Conservation (phyloP, 2,113 vertebrate species). For the Mustela nigripes region DNA sequence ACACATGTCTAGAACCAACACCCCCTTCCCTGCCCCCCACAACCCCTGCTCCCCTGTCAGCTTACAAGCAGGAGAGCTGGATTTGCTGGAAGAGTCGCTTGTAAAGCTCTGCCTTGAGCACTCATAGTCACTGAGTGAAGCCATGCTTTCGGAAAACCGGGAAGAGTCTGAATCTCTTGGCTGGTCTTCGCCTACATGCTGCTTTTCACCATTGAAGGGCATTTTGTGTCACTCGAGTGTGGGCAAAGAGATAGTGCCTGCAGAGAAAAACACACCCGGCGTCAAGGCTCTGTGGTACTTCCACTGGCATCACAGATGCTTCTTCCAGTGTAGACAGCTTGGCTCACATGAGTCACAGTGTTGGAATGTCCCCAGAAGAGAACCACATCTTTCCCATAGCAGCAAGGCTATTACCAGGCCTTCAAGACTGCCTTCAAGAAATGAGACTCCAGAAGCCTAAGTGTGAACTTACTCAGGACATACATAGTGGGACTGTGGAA, state of each 20-base stretch:
- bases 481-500: not conserved
- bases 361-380: not conserved
- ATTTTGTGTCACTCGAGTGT: slow-evolving; percentile 85
- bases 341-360: not conserved
- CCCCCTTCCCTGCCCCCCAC: fast-evolving
- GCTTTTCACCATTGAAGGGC: slow-evolving; percentile 92
- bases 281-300: not conserved
- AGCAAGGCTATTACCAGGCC: not conserved
- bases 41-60: not conserved
- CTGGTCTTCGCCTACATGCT: slow-evolving; percentile 90
- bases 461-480: not conserved
- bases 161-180: slow-evolving; percentile 92
- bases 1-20: not conserved
- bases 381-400: not conserved
- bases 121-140: slow-evolving; percentile 91
- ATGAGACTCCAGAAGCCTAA: not conserved
- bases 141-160: slow-evolving; percentile 90
- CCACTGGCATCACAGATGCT: fast-evolving
- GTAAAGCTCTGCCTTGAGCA: slow-evolving; percentile 94
- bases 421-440: not conserved
- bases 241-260: slow-evolving; percentile 77
- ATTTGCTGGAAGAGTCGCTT: slow-evolving; percentile 95
- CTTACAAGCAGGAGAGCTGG: slow-evolving; percentile 95
- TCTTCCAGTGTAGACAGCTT: not conserved
- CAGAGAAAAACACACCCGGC: slow-evolving; percentile 54